These are phyloP conservation scores for Acromyrmex charruanus DNA, from an alignment of 1,140 invertebrate genomes.

Conservation along the genomic window DNA sequence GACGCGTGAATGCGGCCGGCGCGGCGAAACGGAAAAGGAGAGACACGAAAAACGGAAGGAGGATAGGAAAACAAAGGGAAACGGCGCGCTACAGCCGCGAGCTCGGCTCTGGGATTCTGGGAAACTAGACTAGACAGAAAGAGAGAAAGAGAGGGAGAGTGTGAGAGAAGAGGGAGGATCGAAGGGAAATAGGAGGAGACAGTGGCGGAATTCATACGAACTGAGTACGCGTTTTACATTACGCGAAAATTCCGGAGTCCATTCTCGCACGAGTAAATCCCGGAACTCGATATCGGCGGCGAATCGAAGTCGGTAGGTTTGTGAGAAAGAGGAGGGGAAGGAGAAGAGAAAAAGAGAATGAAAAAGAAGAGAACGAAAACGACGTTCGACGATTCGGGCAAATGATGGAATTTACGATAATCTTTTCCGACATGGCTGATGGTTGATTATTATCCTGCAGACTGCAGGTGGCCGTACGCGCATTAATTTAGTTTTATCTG, in stretches of 20 bases:
- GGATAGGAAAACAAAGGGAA: constrained; percentile 34
- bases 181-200: background rate
- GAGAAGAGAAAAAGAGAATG: background rate
- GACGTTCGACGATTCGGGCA: constrained; percentile 40
- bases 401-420: constrained; percentile 60
- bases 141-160: background rate
- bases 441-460: constrained; percentile 46
- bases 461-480: constrained; percentile 37
- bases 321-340: background rate
- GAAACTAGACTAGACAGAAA: background rate
- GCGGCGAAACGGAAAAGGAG: constrained; percentile 35
- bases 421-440: constrained; percentile 39
- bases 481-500: constrained; percentile 50
- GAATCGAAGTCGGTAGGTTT: constrained; percentile 39
- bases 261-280: constrained; percentile 62
- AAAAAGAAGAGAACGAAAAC: background rate
- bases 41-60: constrained; percentile 35
- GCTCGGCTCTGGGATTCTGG: background rate
- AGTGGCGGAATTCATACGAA: constrained; percentile 52
- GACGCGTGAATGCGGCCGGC: constrained; percentile 52
- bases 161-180: too few relatives aligned
- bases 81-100: background rate
- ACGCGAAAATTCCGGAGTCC: constrained; percentile 66
- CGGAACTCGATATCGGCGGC: constrained; percentile 62
- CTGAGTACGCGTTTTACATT: constrained; percentile 67